Conservation (phyloP, 2,888 invertebrate species). For the Parnassius smintheus region DNA sequence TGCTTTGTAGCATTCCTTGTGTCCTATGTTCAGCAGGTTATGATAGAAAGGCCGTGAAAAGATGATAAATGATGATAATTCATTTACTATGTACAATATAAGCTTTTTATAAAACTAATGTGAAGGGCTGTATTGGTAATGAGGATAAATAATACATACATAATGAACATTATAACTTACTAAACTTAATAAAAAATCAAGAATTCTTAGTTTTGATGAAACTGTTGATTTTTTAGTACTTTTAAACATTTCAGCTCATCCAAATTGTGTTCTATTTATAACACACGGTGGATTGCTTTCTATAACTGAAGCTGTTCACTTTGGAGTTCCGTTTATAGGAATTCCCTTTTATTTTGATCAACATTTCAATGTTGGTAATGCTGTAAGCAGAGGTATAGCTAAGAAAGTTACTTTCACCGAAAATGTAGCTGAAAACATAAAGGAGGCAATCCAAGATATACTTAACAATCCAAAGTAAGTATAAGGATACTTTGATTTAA, state of each 20-base stretch:
- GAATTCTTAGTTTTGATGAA: too few relatives aligned
- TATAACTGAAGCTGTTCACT: conserved; percentile 46
- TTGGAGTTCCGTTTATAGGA: conserved; percentile 49
- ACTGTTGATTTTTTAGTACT: too few relatives aligned
- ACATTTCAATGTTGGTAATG: conserved; percentile 45
- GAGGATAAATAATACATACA: too few relatives aligned
- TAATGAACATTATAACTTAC: too few relatives aligned
- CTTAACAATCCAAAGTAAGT: conserved; percentile 40
- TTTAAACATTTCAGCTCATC: conserved; percentile 46
- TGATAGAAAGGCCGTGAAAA: too few relatives aligned
- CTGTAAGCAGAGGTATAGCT: conserved; percentile 50
- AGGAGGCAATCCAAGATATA: conserved; percentile 32
- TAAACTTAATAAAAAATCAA: too few relatives aligned
- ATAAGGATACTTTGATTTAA: neutral
- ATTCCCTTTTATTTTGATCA: conserved; percentile 56
- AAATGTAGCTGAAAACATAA: conserved; percentile 40
- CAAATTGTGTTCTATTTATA: conserved; percentile 49
- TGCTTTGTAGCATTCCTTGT: neutral
- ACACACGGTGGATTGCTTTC: conserved; percentile 57
- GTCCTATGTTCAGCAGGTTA: neutral
- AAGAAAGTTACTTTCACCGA: conserved; percentile 41
- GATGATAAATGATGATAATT: too few relatives aligned
- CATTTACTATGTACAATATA: too few relatives aligned
- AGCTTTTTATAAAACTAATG: too few relatives aligned
- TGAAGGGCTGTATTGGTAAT: too few relatives aligned